Percentiles rank a stretch among this genome's conserved stretches.
Evolutionary conservation across 2,113 vertebrate species (phyloP).

Genomic region (Catagonus wagneri): DNA sequence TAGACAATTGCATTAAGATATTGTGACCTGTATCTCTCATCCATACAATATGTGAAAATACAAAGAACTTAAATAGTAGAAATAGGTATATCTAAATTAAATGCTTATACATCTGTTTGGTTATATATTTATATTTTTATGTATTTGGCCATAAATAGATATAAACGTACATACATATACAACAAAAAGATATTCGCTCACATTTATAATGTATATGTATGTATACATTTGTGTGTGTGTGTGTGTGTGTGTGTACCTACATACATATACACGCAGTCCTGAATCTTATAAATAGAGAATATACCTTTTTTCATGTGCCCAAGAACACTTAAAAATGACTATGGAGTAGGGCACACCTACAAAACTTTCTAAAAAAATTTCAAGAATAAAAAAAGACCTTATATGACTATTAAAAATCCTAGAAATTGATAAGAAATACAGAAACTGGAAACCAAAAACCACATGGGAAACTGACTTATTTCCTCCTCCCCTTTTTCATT

Average conservation of each 20-base stretch:
- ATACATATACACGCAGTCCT: neutral
- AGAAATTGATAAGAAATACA: neutral
- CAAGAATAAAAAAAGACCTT: neutral
- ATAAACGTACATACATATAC: neutral
- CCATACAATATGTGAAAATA: neutral
- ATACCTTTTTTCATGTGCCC: neutral
- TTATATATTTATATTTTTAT: constrained; percentile 4
- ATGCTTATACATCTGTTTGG: neutral
- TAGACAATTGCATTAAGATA: neutral
- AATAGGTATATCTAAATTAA: neutral
- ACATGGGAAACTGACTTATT: neutral
- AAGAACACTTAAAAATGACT: neutral
- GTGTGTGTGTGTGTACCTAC: too few relatives aligned
- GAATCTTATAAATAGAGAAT: neutral
- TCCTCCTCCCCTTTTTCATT: neutral
- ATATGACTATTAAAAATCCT: neutral
- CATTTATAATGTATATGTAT: neutral
- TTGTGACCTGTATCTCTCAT: neutral
- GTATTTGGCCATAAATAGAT: neutral
- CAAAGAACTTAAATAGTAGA: neutral
- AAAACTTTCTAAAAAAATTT: neutral
- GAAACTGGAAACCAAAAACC: neutral
- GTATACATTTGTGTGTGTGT: neutral
- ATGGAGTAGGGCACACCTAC: neutral
- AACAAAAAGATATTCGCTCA: neutral